phyloP scores from a whole-genome alignment of 2,797 vertebrate genomes.

The Lates japonicus region DNA sequence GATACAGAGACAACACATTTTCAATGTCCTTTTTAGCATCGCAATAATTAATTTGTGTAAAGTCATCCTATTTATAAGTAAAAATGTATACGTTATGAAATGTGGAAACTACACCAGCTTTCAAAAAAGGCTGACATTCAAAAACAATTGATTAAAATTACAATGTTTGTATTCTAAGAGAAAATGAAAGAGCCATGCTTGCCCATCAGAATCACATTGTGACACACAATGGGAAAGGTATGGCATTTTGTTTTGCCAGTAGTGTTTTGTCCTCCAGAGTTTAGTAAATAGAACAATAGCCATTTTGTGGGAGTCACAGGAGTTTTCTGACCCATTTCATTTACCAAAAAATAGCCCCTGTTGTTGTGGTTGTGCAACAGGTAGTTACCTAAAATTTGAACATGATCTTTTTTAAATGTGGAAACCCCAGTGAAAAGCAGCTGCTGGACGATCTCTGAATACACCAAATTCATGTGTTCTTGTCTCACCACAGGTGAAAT shows the following conservation, averaged over 20 bases:
- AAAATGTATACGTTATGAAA: not conserved
- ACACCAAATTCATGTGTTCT: not conserved
- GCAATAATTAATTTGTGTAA: not conserved
- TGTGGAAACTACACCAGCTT: constrained; percentile 37
- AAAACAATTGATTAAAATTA: constrained; percentile 61
- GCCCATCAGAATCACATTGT: constrained; percentile 41
- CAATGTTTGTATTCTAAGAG: constrained; percentile 62
- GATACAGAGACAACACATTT: not conserved
- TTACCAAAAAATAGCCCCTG: too few species aligned
- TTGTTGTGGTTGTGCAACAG: not conserved
- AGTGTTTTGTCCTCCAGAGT: constrained; percentile 23
- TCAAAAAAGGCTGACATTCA: constrained; percentile 71
- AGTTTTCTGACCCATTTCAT: constrained; percentile 11
- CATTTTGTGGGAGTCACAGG: constrained; percentile 13
- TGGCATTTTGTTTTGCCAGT: constrained; percentile 27
- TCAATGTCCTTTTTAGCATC: not conserved
- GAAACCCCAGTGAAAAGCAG: not conserved
- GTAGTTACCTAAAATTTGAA: not conserved
- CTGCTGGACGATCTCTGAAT: not conserved
- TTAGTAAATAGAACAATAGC: constrained; percentile 22
- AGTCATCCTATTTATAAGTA: not conserved
- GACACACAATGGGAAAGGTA: constrained; percentile 67
- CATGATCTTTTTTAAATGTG: not conserved
- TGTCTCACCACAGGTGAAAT: not conserved
- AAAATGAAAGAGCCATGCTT: constrained; percentile 57